Evolutionary conservation across 2,113 vertebrate species (phyloP).

Genomic region (Potamarius usumacintae): DNA sequence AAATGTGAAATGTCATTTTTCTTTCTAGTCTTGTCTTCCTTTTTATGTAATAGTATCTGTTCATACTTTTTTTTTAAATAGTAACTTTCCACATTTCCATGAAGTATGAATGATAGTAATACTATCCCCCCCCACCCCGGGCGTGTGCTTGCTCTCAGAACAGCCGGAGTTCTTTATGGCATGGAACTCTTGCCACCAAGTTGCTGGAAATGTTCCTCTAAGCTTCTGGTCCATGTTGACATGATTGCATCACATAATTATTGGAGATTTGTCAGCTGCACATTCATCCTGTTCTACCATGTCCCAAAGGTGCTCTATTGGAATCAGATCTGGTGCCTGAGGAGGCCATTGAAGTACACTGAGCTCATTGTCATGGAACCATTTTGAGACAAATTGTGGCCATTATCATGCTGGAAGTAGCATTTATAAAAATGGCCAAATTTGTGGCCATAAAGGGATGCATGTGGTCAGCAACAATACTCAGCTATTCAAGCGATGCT

Average conservation of each 20-base stretch:
- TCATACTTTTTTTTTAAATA: background rate
- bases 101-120: background rate
- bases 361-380: background rate
- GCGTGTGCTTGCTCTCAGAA: background rate
- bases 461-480: background rate
- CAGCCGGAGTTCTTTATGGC: background rate
- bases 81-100: background rate
- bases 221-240: background rate
- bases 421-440: background rate
- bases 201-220: background rate
- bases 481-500: background rate
- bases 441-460: background rate
- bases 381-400: background rate
- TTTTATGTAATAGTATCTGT: background rate
- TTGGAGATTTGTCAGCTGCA: background rate
- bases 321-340: background rate
- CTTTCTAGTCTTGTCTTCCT: background rate
- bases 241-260: no score
- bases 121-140: background rate
- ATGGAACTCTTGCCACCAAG: background rate
- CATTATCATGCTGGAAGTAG: background rate
- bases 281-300: background rate
- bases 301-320: background rate
- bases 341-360: background rate
- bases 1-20: background rate